These are phyloP conservation scores for Eilema caniola DNA, from an alignment of 2,888 invertebrate genomes.

Conservation along the genomic window DNA sequence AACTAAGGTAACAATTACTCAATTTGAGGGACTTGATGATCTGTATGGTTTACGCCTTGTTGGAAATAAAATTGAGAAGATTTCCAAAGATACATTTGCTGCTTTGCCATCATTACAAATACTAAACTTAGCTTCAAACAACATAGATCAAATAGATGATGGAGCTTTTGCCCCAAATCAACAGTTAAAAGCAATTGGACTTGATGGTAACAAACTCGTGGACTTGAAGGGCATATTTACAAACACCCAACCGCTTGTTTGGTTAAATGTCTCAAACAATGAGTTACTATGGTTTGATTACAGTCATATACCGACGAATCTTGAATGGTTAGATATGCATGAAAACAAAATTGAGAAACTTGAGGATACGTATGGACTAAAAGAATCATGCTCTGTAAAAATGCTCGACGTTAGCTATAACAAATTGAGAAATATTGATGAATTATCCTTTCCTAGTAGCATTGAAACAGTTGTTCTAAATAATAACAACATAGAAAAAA, in stretches of 20 bases:
- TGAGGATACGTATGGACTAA: constrained; percentile 90
- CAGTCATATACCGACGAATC: constrained; percentile 90
- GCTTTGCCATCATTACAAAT: constrained; percentile 91
- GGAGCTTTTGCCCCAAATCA: constrained; percentile 92
- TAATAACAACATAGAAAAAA: constrained; percentile 90
- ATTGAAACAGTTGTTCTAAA: constrained; percentile 91
- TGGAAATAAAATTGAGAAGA: constrained; percentile 92
- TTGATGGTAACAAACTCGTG: constrained; percentile 92
- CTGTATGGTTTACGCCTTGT: constrained; percentile 92
- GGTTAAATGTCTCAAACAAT: constrained; percentile 94
- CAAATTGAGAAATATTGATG: constrained; percentile 89
- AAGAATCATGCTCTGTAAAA: constrained; percentile 89
- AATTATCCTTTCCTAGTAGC: constrained; percentile 91
- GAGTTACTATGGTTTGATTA: constrained; percentile 93
- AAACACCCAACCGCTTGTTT: constrained; percentile 90
- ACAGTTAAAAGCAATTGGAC: constrained; percentile 91
- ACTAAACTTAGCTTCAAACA: constrained; percentile 93
- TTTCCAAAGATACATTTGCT: constrained; percentile 91
- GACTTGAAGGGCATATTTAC: constrained; percentile 93
- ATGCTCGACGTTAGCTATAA: constrained; percentile 93
- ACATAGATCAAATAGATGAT: constrained; percentile 92
- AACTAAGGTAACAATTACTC: constrained; percentile 89
- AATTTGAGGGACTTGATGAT: constrained; percentile 91
- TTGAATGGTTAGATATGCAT: constrained; percentile 94
- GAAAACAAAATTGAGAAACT: constrained; percentile 92